phyloP scores from a whole-genome alignment of 2,888 invertebrate genomes.

The Bellardia pandia region DNA sequence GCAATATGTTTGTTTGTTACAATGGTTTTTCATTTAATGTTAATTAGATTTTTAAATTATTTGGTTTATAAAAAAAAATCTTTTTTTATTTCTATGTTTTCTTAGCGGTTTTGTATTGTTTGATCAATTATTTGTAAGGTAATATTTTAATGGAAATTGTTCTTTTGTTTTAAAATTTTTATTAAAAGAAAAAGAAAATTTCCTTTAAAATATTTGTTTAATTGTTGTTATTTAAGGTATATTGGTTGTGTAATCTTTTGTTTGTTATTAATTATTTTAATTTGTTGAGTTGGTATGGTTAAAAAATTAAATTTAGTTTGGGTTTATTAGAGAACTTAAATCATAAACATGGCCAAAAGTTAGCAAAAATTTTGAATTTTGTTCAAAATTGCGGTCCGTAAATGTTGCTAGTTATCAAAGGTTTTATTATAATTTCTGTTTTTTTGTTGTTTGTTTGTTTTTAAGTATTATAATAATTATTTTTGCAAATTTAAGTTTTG shows the following conservation, averaged over 20 bases:
- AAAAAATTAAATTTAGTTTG: background rate
- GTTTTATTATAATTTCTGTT: constrained; percentile 30
- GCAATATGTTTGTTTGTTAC: constrained; percentile 48
- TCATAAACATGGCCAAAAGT: constrained; percentile 68
- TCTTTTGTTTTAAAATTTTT: background rate
- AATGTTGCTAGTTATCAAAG: constrained; percentile 64
- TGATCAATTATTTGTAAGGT: constrained; percentile 43
- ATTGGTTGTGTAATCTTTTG: background rate
- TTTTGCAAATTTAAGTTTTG: constrained; percentile 32
- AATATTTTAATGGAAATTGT: constrained; percentile 32
- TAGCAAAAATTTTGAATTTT: constrained; percentile 71
- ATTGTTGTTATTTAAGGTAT: constrained; percentile 39
- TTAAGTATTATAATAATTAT: background rate
- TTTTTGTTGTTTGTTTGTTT: constrained; percentile 22
- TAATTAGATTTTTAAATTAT: constrained; percentile 36
- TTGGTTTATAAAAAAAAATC: constrained; percentile 31
- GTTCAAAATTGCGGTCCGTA: constrained; percentile 73
- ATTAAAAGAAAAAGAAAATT: constrained; percentile 18
- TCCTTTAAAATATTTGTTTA: constrained; percentile 25
- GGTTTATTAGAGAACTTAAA: background rate
- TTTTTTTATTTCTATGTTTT: constrained; percentile 24
- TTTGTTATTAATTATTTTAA: constrained; percentile 40
- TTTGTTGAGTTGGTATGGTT: constrained; percentile 28
- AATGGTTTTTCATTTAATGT: constrained; percentile 62
- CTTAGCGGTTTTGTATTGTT: constrained; percentile 13